Base-by-base conservation (phyloP, 2,888 invertebrate species). In the Cataglyphis livida region DNA sequence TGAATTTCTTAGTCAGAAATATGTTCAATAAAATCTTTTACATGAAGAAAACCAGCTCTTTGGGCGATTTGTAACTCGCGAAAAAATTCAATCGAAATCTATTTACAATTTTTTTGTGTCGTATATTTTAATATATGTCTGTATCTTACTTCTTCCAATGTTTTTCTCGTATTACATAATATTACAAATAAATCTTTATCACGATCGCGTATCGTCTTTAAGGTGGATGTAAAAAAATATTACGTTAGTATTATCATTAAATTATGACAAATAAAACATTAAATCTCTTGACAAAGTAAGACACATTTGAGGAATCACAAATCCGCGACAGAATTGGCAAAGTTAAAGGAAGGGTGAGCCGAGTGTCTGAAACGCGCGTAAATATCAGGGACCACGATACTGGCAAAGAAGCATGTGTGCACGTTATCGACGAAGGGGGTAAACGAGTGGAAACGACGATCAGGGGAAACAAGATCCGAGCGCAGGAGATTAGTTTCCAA, bases 401-500 rank as follows among this genome's bases (percentile, higher is more conserved):
- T n/a, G 32, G 44, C 6, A 51, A 81, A 38, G 41, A 44, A 35
- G 35, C 6, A 35, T 35, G 32, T 12, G 54, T 18, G 65, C 57
- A 54, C 68, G 75, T 57, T 81, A 78, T 82, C 76, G 81, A 81
- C 87, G 87, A 88, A 88, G 82, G 85, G 85, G 76, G 86, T 85
- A 88, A 87, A 88, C 88, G 85, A 78, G 84, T 84, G 76, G 81
- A 79, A 84, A 78, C 59, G 66, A 12, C 41, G 59, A 78, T 78
- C 21, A 59, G 48, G 70, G 85, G 81, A 85, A 87, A 84, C 78
- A 48, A 84, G 82, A 84, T 82, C 83, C 83, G 78, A 84, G 85
- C 68, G 85, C 85, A 64, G 86, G 75, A 86, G 90, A 90, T 90
- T 90, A 85, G 82, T 82, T 85, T 71, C 75, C 65, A 62, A 78